A percentile compares a stretch with the other conserved stretches of the same genome.
phyloP scores from a whole-genome alignment of 2,888 invertebrate genomes.

The Cheilosia grossa region DNA sequence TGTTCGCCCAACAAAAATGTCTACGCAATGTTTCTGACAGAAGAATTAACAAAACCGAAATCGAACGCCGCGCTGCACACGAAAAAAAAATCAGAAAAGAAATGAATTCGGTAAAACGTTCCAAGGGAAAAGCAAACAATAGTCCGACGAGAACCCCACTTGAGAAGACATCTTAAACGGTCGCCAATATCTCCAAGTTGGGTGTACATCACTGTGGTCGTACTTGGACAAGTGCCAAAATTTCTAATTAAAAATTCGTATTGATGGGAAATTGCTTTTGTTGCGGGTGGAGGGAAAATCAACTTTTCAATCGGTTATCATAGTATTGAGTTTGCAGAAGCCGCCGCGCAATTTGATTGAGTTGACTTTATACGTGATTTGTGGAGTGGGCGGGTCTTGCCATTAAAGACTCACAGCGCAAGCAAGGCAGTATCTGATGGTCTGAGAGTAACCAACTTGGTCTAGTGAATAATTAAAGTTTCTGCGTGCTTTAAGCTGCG shows the following conservation, averaged over 20 bases:
- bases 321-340: conserved; percentile 18
- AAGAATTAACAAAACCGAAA: conserved; percentile 42
- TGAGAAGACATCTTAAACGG: conserved; percentile 32
- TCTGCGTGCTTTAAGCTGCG: too few species aligned
- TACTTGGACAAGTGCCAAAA: conserved; percentile 38
- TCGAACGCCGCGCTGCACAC: not conserved
- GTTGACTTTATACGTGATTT: not conserved
- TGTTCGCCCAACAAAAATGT: conserved; percentile 39
- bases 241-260: conserved; percentile 66
- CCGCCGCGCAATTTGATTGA: conserved; percentile 1
- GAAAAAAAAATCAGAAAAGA: conserved; percentile 15
- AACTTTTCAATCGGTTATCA: conserved; percentile 9
- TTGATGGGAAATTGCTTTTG: conserved; percentile 45
- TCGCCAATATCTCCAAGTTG: not conserved
- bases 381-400: not conserved
- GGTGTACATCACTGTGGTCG: not conserved
- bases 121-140: conserved; percentile 38
- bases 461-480: too few species aligned
- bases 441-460: too few species aligned
- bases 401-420: too few species aligned
- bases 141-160: conserved; percentile 18
- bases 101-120: conserved; percentile 28
- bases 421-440: too few species aligned
- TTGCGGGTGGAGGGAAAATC: conserved; percentile 4
- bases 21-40: conserved; percentile 60